Evolutionary conservation across 2,888 invertebrate species (phyloP), one percentile per base, ranked within the genome.

Genomic region (Cryptus armator): DNA sequence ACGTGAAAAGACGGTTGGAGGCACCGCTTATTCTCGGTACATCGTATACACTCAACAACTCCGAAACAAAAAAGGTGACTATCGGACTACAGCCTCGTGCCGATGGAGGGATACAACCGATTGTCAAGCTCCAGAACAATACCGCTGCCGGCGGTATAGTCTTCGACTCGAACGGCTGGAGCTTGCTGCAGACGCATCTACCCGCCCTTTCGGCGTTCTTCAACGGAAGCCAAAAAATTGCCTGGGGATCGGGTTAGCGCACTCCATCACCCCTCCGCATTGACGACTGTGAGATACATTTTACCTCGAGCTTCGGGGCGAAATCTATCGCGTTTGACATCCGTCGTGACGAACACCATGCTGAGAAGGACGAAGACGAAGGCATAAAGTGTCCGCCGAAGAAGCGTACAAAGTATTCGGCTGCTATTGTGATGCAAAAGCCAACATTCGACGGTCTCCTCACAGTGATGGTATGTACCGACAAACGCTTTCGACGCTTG

Each of bases 21-120:
- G 29, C 24, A 19, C 46, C 46, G 19, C 46, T 24, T 5, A 19
- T 48, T 48, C 16, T 68, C 5, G 68, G 68, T 5, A 24, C 68
- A 4, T 48, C 46, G 29, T 68, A 68, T 14, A 24, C 24, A 5
- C 68, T 68, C 56, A 71, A 71, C 43, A 7, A 16, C 2, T 71
- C 56, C 7, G 71, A 53, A 19, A 71, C n/a, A n/a, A 29, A 19
- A 71, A 71, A 43, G 56, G 43, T 71, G 5, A 56, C 12, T 12
- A 53, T 71, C 12, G 56, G 56, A 0, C 56, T 56, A 2, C 56
- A 71, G 32, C 32, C 71, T 2, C 43, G 19, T 3, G 37, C 16
- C 43, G 19, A 37, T 12, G 37, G 71, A 16, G 5, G 12, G 6
- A 56, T 71, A 16, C 9, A 6, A 0, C 71, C 71, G 12, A 12